Percentiles rank a stretch among this genome's conserved stretches.
Evolutionary conservation across 2,797 vertebrate species (phyloP).

Genomic region (Microtus agrestis): DNA sequence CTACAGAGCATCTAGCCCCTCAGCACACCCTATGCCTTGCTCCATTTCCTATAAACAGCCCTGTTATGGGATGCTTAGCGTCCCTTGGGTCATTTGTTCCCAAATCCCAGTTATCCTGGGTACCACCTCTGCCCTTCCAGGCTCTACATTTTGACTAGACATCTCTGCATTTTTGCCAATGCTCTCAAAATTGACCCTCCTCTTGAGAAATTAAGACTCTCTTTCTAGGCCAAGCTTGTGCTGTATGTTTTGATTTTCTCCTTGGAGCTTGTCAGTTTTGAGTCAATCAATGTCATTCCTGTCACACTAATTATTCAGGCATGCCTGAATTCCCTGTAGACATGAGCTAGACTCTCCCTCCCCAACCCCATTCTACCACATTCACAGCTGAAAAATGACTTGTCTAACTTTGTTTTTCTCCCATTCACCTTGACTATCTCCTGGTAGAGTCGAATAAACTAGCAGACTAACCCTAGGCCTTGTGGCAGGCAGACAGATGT

Average conservation of each 20-base stretch:
- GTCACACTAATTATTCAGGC: not conserved
- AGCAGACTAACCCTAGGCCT: not conserved
- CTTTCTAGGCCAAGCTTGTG: conserved; percentile 1
- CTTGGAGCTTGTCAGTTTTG: not conserved
- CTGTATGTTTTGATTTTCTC: not conserved
- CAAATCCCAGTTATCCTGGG: not conserved
- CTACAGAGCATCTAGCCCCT: not conserved
- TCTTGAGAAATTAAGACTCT: not conserved
- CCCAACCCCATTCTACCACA: rapidly evolving
- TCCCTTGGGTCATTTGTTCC: not conserved
- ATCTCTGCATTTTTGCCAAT: not conserved
- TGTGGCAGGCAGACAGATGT: not conserved
- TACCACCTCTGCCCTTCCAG: not conserved
- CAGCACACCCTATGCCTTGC: not conserved
- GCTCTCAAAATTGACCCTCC: not conserved
- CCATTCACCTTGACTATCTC: not conserved
- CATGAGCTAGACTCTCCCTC: not conserved
- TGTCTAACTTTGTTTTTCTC: not conserved
- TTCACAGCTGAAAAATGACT: conserved; percentile 1
- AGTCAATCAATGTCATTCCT: not conserved
- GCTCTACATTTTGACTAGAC: not conserved
- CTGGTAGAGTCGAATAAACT: not conserved
- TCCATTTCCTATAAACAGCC: not conserved
- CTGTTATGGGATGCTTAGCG: not conserved
- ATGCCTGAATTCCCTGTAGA: conserved; percentile 16